Conservation (phyloP, 2,113 vertebrate species). For the Semicossyphus pulcher region DNA sequence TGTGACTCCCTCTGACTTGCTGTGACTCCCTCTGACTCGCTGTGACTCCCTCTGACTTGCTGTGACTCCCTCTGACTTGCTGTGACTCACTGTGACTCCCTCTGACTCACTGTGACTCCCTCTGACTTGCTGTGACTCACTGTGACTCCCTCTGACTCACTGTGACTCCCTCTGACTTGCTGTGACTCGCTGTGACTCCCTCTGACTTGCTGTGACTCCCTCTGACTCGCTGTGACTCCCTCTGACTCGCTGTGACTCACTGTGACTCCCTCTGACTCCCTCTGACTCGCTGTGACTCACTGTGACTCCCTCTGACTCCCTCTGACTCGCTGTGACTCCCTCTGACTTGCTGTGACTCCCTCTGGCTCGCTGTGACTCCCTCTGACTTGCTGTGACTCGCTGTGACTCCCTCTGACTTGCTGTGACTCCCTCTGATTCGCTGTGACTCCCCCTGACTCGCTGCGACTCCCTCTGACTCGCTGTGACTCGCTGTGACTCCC, state of each 20-base stretch:
- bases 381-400: too few relatives aligned
- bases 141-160: conserved; percentile 36
- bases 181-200: conserved; percentile 20
- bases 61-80: too few relatives aligned
- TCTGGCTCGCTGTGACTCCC: too few relatives aligned
- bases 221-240: conserved; percentile 19
- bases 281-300: conserved; percentile 11
- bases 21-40: conserved; percentile 19
- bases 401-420: conserved; percentile 43
- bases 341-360: too few relatives aligned
- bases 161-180: conserved; percentile 43
- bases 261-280: conserved; percentile 38
- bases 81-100: conserved; percentile 19
- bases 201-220: conserved; percentile 32
- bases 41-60: too few relatives aligned
- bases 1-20: too few relatives aligned
- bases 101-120: conserved; percentile 36
- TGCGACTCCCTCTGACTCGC: conserved; percentile 19
- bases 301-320: conserved; percentile 38
- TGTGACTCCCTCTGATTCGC: too few relatives aligned
- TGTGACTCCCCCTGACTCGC: conserved; percentile 43
- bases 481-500: conserved; percentile 20
- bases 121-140: conserved; percentile 32
- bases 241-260: conserved; percentile 19
- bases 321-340: conserved; percentile 13